Conservation (phyloP, 2,888 invertebrate genomes). For the Crepidodera aurea region DNA sequence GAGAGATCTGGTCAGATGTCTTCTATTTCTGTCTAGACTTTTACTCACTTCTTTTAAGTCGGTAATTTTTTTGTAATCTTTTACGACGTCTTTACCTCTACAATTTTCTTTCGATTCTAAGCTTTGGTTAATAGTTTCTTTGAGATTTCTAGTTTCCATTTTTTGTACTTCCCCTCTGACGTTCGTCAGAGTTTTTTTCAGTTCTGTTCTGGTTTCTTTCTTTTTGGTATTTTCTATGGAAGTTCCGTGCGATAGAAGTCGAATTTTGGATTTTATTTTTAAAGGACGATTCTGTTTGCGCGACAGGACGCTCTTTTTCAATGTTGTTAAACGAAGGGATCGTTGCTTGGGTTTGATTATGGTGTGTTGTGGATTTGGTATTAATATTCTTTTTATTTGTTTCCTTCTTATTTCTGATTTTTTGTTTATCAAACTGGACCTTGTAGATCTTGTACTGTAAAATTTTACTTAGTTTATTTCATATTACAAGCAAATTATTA, state of each 20-base stretch:
- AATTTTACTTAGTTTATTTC: constrained; percentile 6
- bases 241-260: constrained; percentile 14
- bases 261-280: constrained; percentile 40
- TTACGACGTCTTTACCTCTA: constrained; percentile 31
- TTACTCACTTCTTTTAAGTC: constrained; percentile 40
- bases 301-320: constrained; percentile 48
- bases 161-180: constrained; percentile 27
- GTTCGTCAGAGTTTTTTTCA: constrained; percentile 33
- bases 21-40: constrained; percentile 34
- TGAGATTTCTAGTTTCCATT: constrained; percentile 14
- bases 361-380: constrained; percentile 43
- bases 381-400: constrained; percentile 49
- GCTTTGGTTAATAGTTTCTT: constrained; percentile 12
- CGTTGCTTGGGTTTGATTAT: constrained; percentile 46
- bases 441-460: constrained; percentile 48
- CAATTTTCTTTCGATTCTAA: constrained; percentile 8
- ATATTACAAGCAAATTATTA: not conserved
- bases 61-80: constrained; percentile 42
- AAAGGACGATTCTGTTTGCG: constrained; percentile 37
- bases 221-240: constrained; percentile 35
- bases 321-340: constrained; percentile 48
- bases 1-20: constrained; percentile 40
- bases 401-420: constrained; percentile 42
- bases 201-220: constrained; percentile 17
- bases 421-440: constrained; percentile 46